Conservation (phyloP, 2,888 invertebrate species). For the Strigamia maritima region DNA sequence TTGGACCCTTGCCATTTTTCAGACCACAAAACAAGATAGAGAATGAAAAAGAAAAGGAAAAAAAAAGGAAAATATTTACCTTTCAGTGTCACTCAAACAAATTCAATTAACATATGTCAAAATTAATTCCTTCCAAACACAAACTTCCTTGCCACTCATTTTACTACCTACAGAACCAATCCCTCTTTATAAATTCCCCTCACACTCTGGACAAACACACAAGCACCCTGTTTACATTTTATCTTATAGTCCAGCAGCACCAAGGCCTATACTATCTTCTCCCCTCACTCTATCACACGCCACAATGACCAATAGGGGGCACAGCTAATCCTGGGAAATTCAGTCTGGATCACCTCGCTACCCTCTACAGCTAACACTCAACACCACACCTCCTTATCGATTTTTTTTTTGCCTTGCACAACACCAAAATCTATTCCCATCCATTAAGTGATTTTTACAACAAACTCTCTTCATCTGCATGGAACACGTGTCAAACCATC, state of each 20-base stretch:
- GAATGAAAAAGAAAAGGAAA: neutral
- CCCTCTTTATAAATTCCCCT: conserved; percentile 27
- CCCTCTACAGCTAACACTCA: neutral
- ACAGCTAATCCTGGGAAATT: conserved; percentile 24
- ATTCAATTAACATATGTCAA: conserved; percentile 25
- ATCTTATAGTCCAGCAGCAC: conserved; percentile 27
- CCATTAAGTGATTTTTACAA: conserved; percentile 2
- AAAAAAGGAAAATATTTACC: conserved; percentile 12
- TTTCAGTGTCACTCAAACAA: conserved; percentile 22
- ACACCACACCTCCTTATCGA: neutral
- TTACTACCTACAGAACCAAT: neutral
- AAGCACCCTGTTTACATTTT: conserved; percentile 29
- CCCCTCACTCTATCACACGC: conserved; percentile 27
- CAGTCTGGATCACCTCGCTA: conserved; percentile 16
- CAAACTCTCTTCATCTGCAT: too few relatives aligned
- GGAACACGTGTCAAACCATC: too few relatives aligned
- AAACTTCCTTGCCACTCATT: conserved; percentile 17
- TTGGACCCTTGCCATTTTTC: conserved; percentile 21
- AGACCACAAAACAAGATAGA: neutral
- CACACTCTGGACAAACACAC: conserved; percentile 26
- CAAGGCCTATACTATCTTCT: conserved; percentile 8
- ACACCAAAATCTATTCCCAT: neutral
- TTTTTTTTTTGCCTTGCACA: neutral
- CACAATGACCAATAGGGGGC: conserved; percentile 29
- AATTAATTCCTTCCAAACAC: conserved; percentile 18